Conservation (phyloP, 2,797 vertebrate genomes). For the Gallinago solitaria region DNA sequence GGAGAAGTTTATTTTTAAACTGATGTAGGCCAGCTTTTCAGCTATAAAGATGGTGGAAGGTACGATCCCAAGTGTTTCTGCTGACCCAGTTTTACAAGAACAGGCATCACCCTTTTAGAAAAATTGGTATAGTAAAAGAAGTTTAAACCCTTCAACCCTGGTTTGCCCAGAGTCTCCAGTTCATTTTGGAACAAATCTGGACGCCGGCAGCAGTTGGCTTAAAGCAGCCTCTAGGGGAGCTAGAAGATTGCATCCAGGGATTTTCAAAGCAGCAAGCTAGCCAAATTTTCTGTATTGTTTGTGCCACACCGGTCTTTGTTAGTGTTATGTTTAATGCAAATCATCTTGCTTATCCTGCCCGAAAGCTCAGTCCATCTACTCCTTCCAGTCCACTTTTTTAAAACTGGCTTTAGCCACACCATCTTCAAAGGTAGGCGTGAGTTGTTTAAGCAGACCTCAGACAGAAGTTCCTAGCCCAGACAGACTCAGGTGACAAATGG, state of each 20-base stretch:
- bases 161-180: neutral
- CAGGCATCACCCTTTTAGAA: neutral
- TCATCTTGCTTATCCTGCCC: neutral
- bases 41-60: conserved; percentile 25
- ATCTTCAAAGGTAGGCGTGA: neutral
- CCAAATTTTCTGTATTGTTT: neutral
- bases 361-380: neutral
- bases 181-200: neutral
- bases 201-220: neutral
- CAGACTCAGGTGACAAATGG: neutral
- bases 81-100: conserved; percentile 19
- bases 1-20: conserved; percentile 44
- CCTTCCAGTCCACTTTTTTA: neutral
- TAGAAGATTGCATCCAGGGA: conserved; percentile 13
- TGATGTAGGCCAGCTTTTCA: conserved; percentile 25
- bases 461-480: neutral
- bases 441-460: neutral
- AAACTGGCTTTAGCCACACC: neutral
- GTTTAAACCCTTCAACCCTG: neutral
- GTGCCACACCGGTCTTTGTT: neutral
- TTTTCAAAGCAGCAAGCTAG: neutral
- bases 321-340: neutral
- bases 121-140: neutral
- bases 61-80: conserved; percentile 10
- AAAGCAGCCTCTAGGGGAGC: conserved; percentile 54